Percentiles rank a stretch among this genome's conserved stretches.
Evolutionary conservation across 1,140 invertebrate genomes (phyloP).

Genomic region (Hirudo medicinalis): DNA sequence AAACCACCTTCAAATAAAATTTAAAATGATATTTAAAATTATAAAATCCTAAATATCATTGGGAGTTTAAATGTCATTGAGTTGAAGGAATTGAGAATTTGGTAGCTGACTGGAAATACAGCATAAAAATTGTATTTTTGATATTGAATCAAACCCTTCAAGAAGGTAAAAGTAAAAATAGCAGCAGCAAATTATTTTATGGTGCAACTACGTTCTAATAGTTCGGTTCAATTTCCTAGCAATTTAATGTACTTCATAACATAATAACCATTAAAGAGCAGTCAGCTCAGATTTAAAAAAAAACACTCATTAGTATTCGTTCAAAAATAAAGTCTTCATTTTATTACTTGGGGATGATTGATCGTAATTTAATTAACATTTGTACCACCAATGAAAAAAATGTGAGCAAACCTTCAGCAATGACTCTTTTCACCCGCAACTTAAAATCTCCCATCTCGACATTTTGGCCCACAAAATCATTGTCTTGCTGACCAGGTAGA

Average conservation of each 20-base stretch:
- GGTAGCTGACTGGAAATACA: too few relatives aligned
- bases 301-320: not conserved
- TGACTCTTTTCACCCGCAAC: slow-evolving; percentile 71
- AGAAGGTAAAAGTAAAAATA: too few relatives aligned
- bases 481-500: slow-evolving; percentile 50
- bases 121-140: too few relatives aligned
- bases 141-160: too few relatives aligned
- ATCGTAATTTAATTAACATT: too few relatives aligned
- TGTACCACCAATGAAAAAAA: not conserved
- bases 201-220: too few relatives aligned
- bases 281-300: not conserved
- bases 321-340: not conserved
- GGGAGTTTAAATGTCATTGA: too few relatives aligned
- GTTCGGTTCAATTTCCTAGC: too few relatives aligned
- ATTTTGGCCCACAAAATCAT: slow-evolving; percentile 77
- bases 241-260: too few relatives aligned
- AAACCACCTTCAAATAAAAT: slow-evolving; percentile 63
- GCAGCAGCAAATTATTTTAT: too few relatives aligned
- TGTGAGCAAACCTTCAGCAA: slow-evolving; percentile 68
- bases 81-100: too few relatives aligned
- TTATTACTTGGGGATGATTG: not conserved
- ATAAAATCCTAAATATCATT: not conserved
- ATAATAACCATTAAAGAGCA: not conserved
- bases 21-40: slow-evolving; percentile 9
- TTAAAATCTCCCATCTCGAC: slow-evolving; percentile 77